These are phyloP conservation scores for Labeo calbasu DNA, from an alignment of 2,797 vertebrate genomes.

Conservation along the genomic window DNA sequence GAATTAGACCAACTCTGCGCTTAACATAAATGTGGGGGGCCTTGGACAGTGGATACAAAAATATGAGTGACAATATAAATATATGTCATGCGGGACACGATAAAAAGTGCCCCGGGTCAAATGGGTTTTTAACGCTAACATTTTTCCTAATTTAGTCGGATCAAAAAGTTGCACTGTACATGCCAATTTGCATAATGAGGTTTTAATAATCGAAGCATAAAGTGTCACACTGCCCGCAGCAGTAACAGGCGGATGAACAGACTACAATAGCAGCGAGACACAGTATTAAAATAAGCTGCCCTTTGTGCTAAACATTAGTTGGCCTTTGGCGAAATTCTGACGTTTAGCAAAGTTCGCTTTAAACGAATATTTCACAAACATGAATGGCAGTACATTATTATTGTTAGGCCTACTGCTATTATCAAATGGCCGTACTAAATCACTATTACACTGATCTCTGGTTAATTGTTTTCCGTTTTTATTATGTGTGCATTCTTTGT, in stretches of 20 bases:
- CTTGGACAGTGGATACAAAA: slow-evolving; percentile 62
- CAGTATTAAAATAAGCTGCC: slow-evolving; percentile 65
- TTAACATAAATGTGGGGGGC: slow-evolving; percentile 18
- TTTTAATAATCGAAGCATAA: slow-evolving; percentile 77
- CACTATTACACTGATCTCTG: background rate
- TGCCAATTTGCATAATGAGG: slow-evolving; percentile 80
- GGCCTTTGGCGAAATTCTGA: slow-evolving; percentile 42
- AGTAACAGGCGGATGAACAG: slow-evolving; percentile 69
- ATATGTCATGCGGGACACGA: slow-evolving; percentile 60
- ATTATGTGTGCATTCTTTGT: background rate
- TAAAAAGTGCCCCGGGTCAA: slow-evolving; percentile 63
- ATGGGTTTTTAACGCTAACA: slow-evolving; percentile 64
- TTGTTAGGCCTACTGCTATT: background rate
- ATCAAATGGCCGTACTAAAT: background rate
- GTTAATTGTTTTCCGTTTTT: background rate
- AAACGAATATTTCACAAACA: slow-evolving; percentile 2
- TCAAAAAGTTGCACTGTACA: slow-evolving; percentile 76
- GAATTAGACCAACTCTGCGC: background rate
- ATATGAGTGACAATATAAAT: slow-evolving; percentile 70
- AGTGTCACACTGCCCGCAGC: slow-evolving; percentile 66
- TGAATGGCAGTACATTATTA: background rate
- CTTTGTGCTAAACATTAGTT: slow-evolving; percentile 67
- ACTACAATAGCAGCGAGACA: slow-evolving; percentile 71
- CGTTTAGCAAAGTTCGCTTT: slow-evolving; percentile 6
- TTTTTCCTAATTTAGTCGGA: slow-evolving; percentile 74